Evolutionary conservation across 2,797 vertebrate genomes (phyloP).

Genomic region (Cynopterus sphinx): DNA sequence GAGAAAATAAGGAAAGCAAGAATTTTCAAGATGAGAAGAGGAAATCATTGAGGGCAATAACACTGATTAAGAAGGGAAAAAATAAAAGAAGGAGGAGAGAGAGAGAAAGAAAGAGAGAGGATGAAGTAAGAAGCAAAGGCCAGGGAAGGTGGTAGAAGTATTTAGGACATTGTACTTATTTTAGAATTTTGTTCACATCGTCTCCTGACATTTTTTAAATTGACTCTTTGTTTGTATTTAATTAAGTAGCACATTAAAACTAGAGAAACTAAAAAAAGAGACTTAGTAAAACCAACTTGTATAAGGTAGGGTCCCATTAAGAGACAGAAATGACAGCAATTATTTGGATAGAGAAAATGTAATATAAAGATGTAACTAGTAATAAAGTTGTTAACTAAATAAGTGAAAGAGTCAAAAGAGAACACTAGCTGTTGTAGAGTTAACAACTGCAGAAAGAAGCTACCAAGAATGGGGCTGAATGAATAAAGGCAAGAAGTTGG

Average conservation of each 20-base stretch:
- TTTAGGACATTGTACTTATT: background rate
- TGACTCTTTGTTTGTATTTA: background rate
- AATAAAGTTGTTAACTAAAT: background rate
- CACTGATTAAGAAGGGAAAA: background rate
- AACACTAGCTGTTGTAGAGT: no score
- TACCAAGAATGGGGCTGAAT: background rate
- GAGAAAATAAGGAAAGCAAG: background rate
- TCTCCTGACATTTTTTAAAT: background rate
- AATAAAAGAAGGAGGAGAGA: background rate
- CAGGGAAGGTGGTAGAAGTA: background rate
- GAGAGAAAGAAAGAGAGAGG: background rate
- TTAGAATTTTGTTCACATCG: background rate
- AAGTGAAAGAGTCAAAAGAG: background rate
- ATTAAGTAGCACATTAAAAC: background rate
- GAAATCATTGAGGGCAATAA: background rate
- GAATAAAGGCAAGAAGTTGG: background rate
- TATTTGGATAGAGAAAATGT: background rate
- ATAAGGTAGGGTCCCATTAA: background rate
- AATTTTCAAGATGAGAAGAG: background rate
- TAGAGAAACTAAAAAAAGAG: background rate
- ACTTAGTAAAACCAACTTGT: background rate
- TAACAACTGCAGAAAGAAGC: background rate
- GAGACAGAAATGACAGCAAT: background rate
- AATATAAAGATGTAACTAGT: background rate
- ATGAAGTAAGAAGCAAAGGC: background rate